phyloP scores from a whole-genome alignment of 2,797 vertebrate species.

The Phataginus tetradactyla region DNA sequence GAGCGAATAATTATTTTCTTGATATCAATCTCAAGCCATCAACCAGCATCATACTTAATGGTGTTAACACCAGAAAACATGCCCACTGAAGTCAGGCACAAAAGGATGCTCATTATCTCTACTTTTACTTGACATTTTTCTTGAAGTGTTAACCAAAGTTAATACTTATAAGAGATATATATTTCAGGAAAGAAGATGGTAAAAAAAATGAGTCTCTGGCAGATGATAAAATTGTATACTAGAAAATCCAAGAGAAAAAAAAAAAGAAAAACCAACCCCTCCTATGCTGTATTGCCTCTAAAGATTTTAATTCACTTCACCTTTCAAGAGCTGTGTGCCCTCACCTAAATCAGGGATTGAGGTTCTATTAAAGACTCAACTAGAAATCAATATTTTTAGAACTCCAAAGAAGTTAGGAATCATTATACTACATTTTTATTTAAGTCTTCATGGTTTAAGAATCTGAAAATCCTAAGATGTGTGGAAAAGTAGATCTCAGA shows the following conservation, averaged over 20 bases:
- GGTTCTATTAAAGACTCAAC: slow-evolving; percentile 17
- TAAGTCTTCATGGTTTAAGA: slow-evolving; percentile 18
- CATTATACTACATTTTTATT: slow-evolving; percentile 28
- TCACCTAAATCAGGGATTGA: neutral
- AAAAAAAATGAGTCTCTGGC: neutral
- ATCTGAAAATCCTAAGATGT: slow-evolving; percentile 29
- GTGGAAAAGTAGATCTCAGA: neutral
- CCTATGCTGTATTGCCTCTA: neutral
- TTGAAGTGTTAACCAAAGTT: neutral
- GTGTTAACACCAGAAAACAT: neutral
- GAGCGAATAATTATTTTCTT: neutral
- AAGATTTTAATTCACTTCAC: slow-evolving; percentile 29
- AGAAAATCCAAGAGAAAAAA: slow-evolving; percentile 30
- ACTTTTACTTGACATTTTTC: neutral
- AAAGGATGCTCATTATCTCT: neutral
- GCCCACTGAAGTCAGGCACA: neutral
- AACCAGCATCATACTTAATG: neutral
- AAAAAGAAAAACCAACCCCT: neutral
- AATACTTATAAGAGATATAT: neutral
- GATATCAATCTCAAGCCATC: slow-evolving; percentile 3
- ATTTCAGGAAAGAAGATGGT: neutral
- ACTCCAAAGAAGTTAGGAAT: slow-evolving; percentile 36
- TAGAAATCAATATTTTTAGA: slow-evolving; percentile 34
- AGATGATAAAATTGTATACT: neutral
- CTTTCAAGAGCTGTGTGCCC: neutral